Evolutionary conservation across 2,888 invertebrate genomes (phyloP).

Genomic region (Pteria penguin): DNA sequence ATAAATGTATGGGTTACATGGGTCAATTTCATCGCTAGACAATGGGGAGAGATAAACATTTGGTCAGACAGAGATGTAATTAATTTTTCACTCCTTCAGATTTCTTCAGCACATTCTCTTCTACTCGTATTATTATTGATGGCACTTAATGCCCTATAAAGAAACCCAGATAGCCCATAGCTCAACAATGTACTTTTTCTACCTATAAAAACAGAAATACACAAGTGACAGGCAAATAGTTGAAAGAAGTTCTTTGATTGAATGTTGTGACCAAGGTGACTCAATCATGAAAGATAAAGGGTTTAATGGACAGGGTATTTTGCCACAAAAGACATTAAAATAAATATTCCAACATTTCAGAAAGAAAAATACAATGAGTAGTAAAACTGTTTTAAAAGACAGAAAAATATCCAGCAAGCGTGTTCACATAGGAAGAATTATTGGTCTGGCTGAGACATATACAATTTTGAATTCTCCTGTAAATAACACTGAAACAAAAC

Average conservation of each 20-base stretch:
- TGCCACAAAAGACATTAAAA: conserved; percentile 19
- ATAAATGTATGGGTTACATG: conserved; percentile 11
- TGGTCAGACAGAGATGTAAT: conserved; percentile 38
- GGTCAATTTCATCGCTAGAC: too few relatives aligned
- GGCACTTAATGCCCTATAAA: conserved; percentile 50
- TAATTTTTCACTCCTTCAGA: conserved; percentile 44
- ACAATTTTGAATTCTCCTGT: conserved; percentile 47
- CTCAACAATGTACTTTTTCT: conserved; percentile 47
- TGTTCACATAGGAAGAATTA: conserved; percentile 52
- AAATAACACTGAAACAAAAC: conserved; percentile 40
- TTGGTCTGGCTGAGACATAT: conserved; percentile 51
- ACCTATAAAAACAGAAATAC: conserved; percentile 62
- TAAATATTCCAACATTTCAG: conserved; percentile 56
- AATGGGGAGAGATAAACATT: not conserved
- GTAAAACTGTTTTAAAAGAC: conserved; percentile 46
- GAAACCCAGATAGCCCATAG: conserved; percentile 42
- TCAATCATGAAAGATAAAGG: conserved; percentile 50
- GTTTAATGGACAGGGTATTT: conserved; percentile 53
- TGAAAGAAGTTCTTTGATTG: too few relatives aligned
- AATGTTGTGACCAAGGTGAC: conserved; percentile 51
- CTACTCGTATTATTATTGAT: conserved; percentile 48
- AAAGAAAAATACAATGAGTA: conserved; percentile 54
- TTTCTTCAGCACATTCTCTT: conserved; percentile 41
- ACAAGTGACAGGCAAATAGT: conserved; percentile 58
- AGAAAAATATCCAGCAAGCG: conserved; percentile 50